Base-by-base conservation (phyloP, 2,888 invertebrate genomes). In the Rhagonycha lutea region DNA sequence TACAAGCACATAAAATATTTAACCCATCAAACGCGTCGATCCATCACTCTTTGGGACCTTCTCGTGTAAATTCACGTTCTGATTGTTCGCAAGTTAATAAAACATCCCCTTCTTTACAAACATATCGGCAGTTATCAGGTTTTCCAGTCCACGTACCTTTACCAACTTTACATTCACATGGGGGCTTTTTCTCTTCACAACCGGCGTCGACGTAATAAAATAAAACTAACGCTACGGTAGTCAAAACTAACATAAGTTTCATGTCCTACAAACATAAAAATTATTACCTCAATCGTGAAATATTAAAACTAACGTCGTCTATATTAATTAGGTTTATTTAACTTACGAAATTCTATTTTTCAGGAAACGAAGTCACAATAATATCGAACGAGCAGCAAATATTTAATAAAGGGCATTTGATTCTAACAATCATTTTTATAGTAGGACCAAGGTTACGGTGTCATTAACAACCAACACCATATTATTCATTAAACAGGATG, bases 111-210 rank as follows among this genome's bases (percentile, higher is more conserved):
- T 61, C 23, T 61, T 75, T 75, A 14, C 75, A 75, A 23, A 75
- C 60, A 72, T 75, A 75, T 29, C 67, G 28, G 61, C 75, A 75
- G 14, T 71, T 72, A 14, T 75, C 72, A 12, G 75, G 60, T 12
- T 68, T 72, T 32, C 72, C 69, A 4, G 69, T 69, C 75, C 75
- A 75, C 12, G 63, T 26, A 0, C 75, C 75, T 24, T 72, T 72
- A 2, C 75, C 75, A 8, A 72, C 65, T 67, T 72, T 72, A 14
- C 75, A 75, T 3, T 68, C 12, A 14, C 75, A 75, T 3, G 72
- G 72, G 7, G 72, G 60, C 2, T 47, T 67, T 65, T 75, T 69
- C 3, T 75, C 63, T 4, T 75, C 75, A 60, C 75, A 75, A 3
- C 32, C 69, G 28, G 73, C 75, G 12, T 69, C 29, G 5, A 18